These are phyloP conservation scores for Phoeniculus purpureus DNA, from an alignment of 2,797 vertebrate species.

Conservation along the genomic window DNA sequence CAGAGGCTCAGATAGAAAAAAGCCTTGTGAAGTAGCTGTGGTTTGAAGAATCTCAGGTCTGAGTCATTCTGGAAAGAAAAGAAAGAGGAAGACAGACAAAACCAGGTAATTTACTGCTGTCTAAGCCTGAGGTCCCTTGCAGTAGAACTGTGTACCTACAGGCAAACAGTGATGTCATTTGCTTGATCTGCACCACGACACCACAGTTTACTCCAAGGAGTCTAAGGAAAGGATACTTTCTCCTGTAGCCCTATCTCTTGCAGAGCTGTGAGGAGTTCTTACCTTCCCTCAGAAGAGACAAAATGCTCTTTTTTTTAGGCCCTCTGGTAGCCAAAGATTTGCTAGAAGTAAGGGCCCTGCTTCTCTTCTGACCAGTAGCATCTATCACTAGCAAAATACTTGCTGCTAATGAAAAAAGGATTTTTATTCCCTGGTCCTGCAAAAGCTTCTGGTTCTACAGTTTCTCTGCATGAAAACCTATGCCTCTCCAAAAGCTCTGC, in stretches of 20 bases:
- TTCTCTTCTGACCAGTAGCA: not conserved
- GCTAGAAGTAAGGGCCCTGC: not conserved
- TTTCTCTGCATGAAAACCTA: not conserved
- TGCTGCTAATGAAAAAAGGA: not conserved
- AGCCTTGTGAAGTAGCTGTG: not conserved
- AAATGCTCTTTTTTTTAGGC: not conserved
- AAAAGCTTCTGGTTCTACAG: not conserved
- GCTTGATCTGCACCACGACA: not conserved
- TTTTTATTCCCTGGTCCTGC: not conserved
- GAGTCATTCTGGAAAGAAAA: not conserved
- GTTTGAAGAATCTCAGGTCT: not conserved
- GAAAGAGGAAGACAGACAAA: not conserved
- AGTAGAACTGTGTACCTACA: not conserved
- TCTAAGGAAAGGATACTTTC: not conserved
- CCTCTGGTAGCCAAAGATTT: not conserved
- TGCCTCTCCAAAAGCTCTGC: not conserved
- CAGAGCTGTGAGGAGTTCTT: not conserved
- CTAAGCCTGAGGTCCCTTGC: not conserved
- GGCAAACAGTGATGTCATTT: not conserved
- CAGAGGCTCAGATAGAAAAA: not conserved
- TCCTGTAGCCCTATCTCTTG: not conserved
- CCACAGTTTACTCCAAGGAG: not conserved
- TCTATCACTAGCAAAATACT: not conserved
- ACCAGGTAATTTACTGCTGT: not conserved
- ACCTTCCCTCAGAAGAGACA: not conserved